phyloP scores from a whole-genome alignment of 2,113 vertebrate genomes.

The Romanogobio albipinnatus region DNA sequence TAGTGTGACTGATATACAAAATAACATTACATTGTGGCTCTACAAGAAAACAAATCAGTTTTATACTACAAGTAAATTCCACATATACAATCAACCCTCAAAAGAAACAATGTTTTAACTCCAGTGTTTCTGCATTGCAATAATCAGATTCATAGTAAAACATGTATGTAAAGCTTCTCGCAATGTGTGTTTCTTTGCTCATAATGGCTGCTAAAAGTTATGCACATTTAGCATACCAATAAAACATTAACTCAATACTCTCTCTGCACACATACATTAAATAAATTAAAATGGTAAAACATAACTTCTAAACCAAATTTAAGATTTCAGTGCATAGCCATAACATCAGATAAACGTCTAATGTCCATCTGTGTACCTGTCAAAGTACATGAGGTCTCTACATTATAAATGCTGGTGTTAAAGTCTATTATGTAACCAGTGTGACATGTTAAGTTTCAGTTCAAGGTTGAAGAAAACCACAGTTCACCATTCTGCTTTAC shows the following conservation, averaged over 20 bases:
- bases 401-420: slow-evolving; percentile 9
- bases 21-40: not conserved
- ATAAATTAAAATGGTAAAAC: slow-evolving; percentile 7
- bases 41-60: not conserved
- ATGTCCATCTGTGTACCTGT: not conserved
- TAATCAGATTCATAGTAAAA: not conserved
- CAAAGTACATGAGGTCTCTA: not conserved
- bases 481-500: not conserved
- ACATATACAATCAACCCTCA: not conserved
- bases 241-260: slow-evolving; percentile 7
- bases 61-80: not conserved
- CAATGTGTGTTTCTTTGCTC: not conserved
- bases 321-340: slow-evolving; percentile 13
- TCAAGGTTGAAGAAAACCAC: not conserved
- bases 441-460: not conserved
- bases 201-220: not conserved
- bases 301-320: slow-evolving; percentile 13
- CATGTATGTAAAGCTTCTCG: not conserved
- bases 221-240: not conserved
- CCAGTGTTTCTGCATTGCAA: not conserved
- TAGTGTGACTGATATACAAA: not conserved
- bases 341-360: not conserved
- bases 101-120: not conserved
- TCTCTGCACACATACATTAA: not conserved
- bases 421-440: not conserved